Evolutionary conservation across 2,888 invertebrate species (phyloP), one percentile per base, ranked within the genome.

Genomic region (Artemia sp.): DNA sequence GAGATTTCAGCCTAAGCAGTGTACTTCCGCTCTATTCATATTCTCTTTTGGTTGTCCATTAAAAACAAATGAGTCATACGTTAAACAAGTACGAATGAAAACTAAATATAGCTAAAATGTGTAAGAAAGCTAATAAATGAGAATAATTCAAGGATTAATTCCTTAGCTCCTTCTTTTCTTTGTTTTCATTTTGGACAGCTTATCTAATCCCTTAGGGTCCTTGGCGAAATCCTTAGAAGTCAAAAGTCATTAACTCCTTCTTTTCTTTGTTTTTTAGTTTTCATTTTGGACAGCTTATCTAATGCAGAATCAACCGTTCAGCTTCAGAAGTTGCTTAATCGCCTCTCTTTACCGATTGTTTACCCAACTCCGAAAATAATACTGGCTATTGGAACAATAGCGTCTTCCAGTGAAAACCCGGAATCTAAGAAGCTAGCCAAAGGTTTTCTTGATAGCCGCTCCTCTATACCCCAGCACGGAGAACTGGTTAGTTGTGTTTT

Each of bases 331-430:
- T 24, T 58, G 8, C 24, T 58, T n/a, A 58, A 58, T 58, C n/a
- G 64, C 8, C 64, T 58, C 8, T 58, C 64, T n/a, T 58, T 58
- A 24, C 64, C 64, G 14, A 58, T 58, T 24, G 24, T 58, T 58
- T 24, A 10, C 64, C 64, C 64, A 58, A 58, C 64, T n/a, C 11
- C 14, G 64, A 58, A 58, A 19, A 58, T 58, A n/a, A 24, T 58
- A n/a, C 64, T 58, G n/a, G 64, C 64, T 58, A 24, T 58, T 24
- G 64, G 64, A 9, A n/a, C 14, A 58, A n/a, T 58, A 24, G 64
- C 64, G n/a, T 19, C 64, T n/a, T 19, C 14, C 24, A 58, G 64
- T 58, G 8, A 58, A 58, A 24, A 58, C 10, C 64, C 64, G 8
- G 64, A 58, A 58, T 19, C 64, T n/a, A 58, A 58, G 64, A n/a